Conservation (phyloP, 2,888 invertebrate genomes). For the Pristionchus entomophagus region DNA sequence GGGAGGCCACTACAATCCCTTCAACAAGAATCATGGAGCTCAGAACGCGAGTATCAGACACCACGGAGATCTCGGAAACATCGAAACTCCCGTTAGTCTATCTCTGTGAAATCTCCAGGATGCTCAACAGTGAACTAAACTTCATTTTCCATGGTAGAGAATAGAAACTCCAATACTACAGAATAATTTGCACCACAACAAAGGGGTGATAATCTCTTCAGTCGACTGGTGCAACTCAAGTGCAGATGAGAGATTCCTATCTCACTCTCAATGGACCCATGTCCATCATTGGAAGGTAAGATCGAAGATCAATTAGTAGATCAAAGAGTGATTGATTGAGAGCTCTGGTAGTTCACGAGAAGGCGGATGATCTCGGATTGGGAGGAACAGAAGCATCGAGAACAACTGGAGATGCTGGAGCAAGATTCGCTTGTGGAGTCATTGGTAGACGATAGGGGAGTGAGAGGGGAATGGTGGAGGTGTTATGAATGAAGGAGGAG, state of each 20-base stretch:
- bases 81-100: conserved; percentile 60
- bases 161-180: too few relatives aligned
- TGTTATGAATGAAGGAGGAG: background rate
- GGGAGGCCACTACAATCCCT: conserved; percentile 77
- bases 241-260: conserved; percentile 65
- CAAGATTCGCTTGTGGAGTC: conserved; percentile 71
- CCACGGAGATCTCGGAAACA: conserved; percentile 77
- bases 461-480: background rate
- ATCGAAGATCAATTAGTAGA: background rate
- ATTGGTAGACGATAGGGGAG: conserved; percentile 57
- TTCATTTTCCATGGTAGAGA: too few relatives aligned
- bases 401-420: conserved; percentile 73
- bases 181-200: too few relatives aligned
- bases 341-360: conserved; percentile 74
- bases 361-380: conserved; percentile 76
- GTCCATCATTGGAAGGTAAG: conserved; percentile 43
- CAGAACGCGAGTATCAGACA: conserved; percentile 73
- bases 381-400: conserved; percentile 63
- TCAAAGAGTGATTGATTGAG: conserved; percentile 48
- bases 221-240: conserved; percentile 56
- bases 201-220: conserved; percentile 48
- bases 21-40: conserved; percentile 74
- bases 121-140: background rate
- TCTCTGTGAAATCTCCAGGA: background rate
- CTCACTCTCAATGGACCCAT: conserved; percentile 64